Base-by-base conservation (phyloP, 2,113 vertebrate genomes). In the Neolamprologus hecqui region DNA sequence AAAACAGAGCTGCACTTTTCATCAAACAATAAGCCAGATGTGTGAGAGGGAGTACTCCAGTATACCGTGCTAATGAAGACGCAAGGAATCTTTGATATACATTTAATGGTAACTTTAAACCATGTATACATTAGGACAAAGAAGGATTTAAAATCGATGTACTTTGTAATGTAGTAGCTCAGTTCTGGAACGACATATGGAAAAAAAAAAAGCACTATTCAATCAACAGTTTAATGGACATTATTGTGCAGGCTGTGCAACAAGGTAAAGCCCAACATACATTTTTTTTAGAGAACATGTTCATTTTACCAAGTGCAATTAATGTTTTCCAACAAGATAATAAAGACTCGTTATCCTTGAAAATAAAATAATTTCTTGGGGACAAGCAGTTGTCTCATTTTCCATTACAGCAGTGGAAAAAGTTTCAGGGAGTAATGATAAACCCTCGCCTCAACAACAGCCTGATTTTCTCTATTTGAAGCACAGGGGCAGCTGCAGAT, bases 401-500 rank as follows among this genome's bases (percentile, higher is more conserved):
- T 93, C 90, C 86, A 82, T 89, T 89, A 86, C 89, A 88, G 42
- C 85, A 86, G 84, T 86, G 89, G 92, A 90, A 95, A 94, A 92
- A 81, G 90, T 84, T 89, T 93, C 79, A 81, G 47, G 86, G 79
- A 79, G 87, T 85, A 19, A 75, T 84, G 90, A 94, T 89, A 90
- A 94, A 93, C 86, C 90, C 86, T 84, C 6, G 79, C 82, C 90
- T 85, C 87, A 92, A 94, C 93, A 94, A 93, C 93, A 89, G 94
- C 90, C 92, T 45, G 87, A 92, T 94, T 92, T 92, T 92, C 88
- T 91, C 88, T 73, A 87, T 96, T 93, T 95, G 95, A 95, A 95
- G 94, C 88, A 9, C 75, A 91, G 89, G 81, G 93, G 94, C 95
- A 96, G 95, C 95, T 96, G 95, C 93, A 94, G 92, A 96, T 93